Evolutionary conservation across 2,888 invertebrate genomes (phyloP), one percentile per base, ranked within the genome.

Genomic region (Tetragonisca angustula): DNA sequence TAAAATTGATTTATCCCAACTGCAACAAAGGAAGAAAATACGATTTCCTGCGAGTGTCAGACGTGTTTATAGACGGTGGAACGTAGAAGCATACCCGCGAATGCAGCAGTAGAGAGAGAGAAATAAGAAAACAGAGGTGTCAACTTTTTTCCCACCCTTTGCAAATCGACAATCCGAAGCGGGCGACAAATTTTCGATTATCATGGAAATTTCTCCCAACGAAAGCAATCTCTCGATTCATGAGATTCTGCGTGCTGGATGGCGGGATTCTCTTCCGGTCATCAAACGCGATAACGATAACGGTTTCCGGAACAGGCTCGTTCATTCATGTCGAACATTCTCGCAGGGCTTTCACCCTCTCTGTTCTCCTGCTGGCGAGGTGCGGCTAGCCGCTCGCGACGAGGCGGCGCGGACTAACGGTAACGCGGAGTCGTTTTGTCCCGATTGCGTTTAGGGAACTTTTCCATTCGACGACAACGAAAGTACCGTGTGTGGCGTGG

Each of bases 381-480:
- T 54, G 65, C 65, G 74, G 65, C 43, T 0, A 1, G 36, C 6
- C 65, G 54, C 24, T 43, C 24, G 17, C 36, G 36, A 56, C 61
- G 61, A 59, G 76, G 59, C 76, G 43, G 79, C 79, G 78, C 65
- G 52, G 71, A 36, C 70, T 89, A 89, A 90, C 92, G 92, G 92
- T 92, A 90, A 89, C 86, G 62, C 87, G 75, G 71, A 87, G 87
- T 89, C 88, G 84, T 88, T 90, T 91, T 79, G 89, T 89, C 90
- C 88, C 81, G 90, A 87, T 90, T 90, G 88, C 89, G 90, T 91
- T 92, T 90, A 91, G 90, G 88, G 88, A 90, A 91, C 88, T 91
- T 92, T 91, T 92, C 89, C 89, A 85, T 79, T 89, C 86, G 84
- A 50, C 85, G 85, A 81, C 84, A 90, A 90, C 88, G 90, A 90